Evolutionary conservation across 2,888 invertebrate genomes (phyloP), one percentile per base, ranked within the genome.

Genomic region (Strigamia transsilvanica): DNA sequence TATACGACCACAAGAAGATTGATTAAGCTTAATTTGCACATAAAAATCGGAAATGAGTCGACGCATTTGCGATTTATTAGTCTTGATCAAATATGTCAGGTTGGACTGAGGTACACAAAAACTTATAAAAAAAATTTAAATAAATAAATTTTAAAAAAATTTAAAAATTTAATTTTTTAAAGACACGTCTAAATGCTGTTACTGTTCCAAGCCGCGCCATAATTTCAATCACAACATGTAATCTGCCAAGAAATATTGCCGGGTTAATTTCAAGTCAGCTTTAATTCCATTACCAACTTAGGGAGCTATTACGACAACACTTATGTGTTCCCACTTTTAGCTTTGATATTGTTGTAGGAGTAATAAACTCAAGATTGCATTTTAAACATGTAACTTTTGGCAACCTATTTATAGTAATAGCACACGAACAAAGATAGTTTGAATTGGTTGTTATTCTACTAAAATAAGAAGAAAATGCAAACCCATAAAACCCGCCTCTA

Each of bases 261-360:
- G n/a, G 7, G 21, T 66, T 66, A 66, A 66, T 23, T 66, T 66
- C 61, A n/a, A 23, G 61, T 46, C 61, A 66, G 18, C 61, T 66
- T 66, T 66, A 66, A 66, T 66, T 46, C 46, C 46, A 46, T 46
- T 46, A 46, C 46, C 13, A 46, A 46, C 13, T n/a, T 15, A n/a
- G 12, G 13, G 15, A 66, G 38, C 9, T 66, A 12, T 21, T 66
- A 66, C 61, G 18, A 15, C 23, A 66, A 66, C 61, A 66, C 61
- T 66, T 66, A 27, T 27, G 23, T 23, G 61, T 21, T 66, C 23
- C 61, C 12, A 23, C 23, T 66, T 66, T 66, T 66, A 66, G 61
- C 61, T 21, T 66, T 66, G 61, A 66, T 66, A 66, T 66, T 66
- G 61, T 66, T 66, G 21, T 66, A 21, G 18, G 23, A 21, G 61